Percentiles rank a stretch among this genome's conserved stretches.
Conservation (phyloP, 2,888 invertebrate species). For the Callyntrura guangdongensis region DNA sequence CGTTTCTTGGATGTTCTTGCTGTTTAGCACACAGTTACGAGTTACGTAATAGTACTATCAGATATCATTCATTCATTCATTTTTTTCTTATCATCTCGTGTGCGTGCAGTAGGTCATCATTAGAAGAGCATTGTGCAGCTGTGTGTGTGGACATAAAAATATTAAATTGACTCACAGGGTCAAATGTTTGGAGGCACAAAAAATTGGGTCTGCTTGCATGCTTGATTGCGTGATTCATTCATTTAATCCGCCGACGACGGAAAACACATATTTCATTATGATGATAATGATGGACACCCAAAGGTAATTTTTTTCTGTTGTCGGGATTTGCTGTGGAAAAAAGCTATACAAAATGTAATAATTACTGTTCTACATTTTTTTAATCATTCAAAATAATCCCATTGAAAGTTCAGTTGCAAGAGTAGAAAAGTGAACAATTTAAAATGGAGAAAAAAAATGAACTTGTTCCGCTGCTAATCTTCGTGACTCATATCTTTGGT, state of each 20-base stretch:
- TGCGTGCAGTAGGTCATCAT: slow-evolving; percentile 54
- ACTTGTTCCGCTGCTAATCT: not conserved
- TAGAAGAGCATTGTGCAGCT: slow-evolving; percentile 14
- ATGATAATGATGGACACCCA: slow-evolving; percentile 19
- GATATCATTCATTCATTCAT: not conserved
- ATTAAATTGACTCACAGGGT: slow-evolving; percentile 19
- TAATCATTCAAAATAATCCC: slow-evolving; percentile 4
- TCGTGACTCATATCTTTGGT: slow-evolving; percentile 22
- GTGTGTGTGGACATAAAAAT: slow-evolving; percentile 26
- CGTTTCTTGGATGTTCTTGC: slow-evolving; percentile 3
- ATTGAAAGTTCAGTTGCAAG: slow-evolving; percentile 5
- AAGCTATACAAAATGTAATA: not conserved
- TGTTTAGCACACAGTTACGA: not conserved
- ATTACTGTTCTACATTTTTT: slow-evolving; percentile 15
- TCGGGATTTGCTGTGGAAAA: slow-evolving; percentile 19
- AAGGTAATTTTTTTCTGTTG: not conserved
- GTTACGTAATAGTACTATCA: not conserved
- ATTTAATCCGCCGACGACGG: slow-evolving; percentile 19
- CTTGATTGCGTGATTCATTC: slow-evolving; percentile 62
- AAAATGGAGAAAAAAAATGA: not conserved
- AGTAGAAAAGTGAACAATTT: not conserved
- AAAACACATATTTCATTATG: slow-evolving; percentile 17
- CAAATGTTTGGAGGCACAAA: slow-evolving; percentile 13
- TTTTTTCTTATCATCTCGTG: slow-evolving; percentile 15
- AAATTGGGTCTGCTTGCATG: not conserved